phyloP scores from a whole-genome alignment of 2,888 invertebrate genomes.

The Agriopis leucophaearia region DNA sequence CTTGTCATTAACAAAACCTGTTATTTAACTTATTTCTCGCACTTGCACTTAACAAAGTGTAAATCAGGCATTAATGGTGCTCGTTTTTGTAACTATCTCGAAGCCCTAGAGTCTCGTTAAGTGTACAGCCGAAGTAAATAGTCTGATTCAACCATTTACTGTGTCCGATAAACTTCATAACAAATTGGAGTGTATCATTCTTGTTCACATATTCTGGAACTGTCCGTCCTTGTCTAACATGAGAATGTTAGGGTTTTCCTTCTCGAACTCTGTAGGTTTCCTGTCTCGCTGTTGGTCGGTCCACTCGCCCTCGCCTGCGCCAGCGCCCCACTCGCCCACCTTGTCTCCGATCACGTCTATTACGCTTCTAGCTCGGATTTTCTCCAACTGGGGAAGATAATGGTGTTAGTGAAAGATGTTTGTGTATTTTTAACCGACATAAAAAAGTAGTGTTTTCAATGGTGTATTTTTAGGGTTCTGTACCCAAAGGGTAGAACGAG shows the following conservation, averaged over 20 bases:
- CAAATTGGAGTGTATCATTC: neutral
- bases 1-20: too few species aligned
- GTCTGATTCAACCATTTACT: neutral
- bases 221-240: constrained; percentile 91
- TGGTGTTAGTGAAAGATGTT: neutral
- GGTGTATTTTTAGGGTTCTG: too few species aligned
- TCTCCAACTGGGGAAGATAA: constrained; percentile 87
- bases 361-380: constrained; percentile 88
- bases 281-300: constrained; percentile 89
- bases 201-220: constrained; percentile 90
- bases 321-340: constrained; percentile 12
- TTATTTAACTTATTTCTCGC: too few species aligned
- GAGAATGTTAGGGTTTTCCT: constrained; percentile 92
- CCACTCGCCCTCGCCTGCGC: constrained; percentile 89
- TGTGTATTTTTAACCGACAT: neutral
- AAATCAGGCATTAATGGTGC: too few species aligned
- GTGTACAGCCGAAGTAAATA: too few species aligned
- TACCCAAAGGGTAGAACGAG: too few species aligned
- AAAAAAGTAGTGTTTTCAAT: too few species aligned
- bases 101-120: too few species aligned
- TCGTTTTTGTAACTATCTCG: too few species aligned
- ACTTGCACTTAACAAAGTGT: too few species aligned
- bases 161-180: neutral
- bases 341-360: constrained; percentile 85
- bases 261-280: constrained; percentile 92